Conservation (phyloP, 2,797 vertebrate genomes). For the Simalia tracyae region DNA sequence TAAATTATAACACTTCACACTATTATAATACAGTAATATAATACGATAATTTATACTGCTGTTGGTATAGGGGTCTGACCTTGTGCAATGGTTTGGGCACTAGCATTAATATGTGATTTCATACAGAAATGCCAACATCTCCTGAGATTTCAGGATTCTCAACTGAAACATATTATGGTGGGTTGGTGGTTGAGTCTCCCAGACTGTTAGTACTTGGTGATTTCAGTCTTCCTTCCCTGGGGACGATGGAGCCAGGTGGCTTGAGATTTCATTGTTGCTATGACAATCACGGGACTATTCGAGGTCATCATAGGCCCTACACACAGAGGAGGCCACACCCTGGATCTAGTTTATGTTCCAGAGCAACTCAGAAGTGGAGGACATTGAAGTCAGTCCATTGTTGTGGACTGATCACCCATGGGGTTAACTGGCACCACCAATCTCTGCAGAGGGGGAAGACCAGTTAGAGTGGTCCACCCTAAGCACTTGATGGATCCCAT, state of each 20-base stretch:
- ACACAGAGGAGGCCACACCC: neutral
- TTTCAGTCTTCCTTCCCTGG: neutral
- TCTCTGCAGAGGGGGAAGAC: neutral
- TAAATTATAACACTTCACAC: neutral
- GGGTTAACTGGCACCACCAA: neutral
- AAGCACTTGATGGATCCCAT: neutral
- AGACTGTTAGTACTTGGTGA: neutral
- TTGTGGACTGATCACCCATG: neutral
- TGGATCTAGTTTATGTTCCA: neutral
- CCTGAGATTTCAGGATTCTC: neutral
- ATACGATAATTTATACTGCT: neutral
- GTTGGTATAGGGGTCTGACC: neutral
- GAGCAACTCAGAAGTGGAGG: neutral
- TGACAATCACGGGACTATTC: neutral
- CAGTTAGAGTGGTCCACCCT: neutral
- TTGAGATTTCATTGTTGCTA: neutral
- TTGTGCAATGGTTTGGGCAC: neutral
- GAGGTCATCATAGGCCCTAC: neutral
- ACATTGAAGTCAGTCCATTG: neutral
- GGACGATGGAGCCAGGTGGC: neutral
- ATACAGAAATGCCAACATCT: neutral
- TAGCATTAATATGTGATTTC: neutral
- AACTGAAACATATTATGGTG: neutral
- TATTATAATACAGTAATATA: neutral
- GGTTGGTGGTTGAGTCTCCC: neutral